Evolutionary conservation across 2,797 vertebrate species (phyloP).

Genomic region (Manis crassicaudata): DNA sequence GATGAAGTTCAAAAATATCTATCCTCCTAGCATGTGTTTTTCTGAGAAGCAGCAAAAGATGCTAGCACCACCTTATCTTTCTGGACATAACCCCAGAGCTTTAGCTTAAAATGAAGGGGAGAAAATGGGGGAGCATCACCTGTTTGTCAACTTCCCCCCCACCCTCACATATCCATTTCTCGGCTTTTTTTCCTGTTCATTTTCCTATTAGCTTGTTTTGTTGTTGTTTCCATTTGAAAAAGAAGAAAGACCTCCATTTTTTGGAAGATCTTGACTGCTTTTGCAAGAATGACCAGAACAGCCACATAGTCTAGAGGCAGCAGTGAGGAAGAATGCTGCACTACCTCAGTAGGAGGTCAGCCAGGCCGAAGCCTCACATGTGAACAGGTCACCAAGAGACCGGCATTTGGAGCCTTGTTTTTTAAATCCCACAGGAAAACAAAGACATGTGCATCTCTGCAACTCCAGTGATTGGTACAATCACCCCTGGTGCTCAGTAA

Average conservation of each 20-base stretch:
- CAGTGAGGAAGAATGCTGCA: not conserved
- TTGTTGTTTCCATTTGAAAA: conserved; percentile 3
- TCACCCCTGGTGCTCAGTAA: not conserved
- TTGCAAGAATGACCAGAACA: not conserved
- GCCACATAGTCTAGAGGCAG: not conserved
- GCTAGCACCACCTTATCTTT: not conserved
- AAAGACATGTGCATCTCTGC: not conserved
- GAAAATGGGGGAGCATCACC: not conserved
- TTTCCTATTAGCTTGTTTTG: not conserved
- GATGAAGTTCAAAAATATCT: not conserved
- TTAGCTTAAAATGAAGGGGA: not conserved
- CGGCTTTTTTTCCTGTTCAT: not conserved
- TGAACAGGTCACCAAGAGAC: not conserved
- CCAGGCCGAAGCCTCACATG: not conserved
- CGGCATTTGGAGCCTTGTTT: not conserved
- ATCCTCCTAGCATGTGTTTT: not conserved
- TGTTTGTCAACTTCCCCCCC: not conserved
- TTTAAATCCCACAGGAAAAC: not conserved
- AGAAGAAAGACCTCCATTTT: not conserved
- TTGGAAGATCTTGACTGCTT: not conserved
- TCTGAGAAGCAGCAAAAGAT: not conserved
- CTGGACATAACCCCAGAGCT: not conserved
- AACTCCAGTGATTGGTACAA: not conserved
- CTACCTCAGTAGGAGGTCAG: not conserved
- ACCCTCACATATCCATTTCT: not conserved